Evolutionary conservation across 2,797 vertebrate genomes (phyloP).

Genomic region (Mormyrops attenuatus): DNA sequence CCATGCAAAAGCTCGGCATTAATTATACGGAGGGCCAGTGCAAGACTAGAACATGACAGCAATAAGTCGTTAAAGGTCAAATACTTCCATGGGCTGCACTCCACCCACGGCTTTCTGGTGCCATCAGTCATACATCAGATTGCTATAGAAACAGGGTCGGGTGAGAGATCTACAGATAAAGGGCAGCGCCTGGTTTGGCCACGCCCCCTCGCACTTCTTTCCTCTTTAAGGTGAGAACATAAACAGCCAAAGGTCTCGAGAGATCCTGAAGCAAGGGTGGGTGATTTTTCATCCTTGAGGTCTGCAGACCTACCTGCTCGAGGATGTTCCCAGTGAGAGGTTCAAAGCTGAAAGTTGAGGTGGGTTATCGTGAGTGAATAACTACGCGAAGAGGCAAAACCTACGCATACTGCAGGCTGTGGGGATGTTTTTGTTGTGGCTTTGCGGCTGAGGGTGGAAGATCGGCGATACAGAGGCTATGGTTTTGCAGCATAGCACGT

Average conservation of each 20-base stretch:
- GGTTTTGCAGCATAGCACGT: background rate
- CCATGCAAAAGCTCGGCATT: background rate
- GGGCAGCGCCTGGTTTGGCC: background rate
- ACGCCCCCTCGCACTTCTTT: background rate
- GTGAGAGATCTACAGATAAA: background rate
- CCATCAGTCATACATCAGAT: background rate
- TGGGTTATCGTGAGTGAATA: background rate
- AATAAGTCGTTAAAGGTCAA: slow-evolving; percentile 1
- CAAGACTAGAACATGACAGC: background rate
- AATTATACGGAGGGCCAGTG: background rate
- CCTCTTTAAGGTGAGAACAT: background rate
- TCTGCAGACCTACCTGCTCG: background rate
- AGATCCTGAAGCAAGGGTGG: background rate
- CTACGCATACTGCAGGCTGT: background rate
- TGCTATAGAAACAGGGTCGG: background rate
- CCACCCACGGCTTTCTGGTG: background rate
- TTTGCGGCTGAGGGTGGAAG: background rate
- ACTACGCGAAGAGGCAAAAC: background rate
- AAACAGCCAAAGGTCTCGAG: background rate
- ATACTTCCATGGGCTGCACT: background rate
- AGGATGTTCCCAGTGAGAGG: background rate
- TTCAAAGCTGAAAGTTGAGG: background rate
- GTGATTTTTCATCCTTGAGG: background rate
- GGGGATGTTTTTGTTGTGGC: background rate
- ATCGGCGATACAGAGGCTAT: background rate